A percentile compares a stretch with the other conserved stretches of the same genome.
These are phyloP conservation scores for Cottus gobio DNA, from an alignment of 2,113 vertebrate genomes.

Conservation along the genomic window DNA sequence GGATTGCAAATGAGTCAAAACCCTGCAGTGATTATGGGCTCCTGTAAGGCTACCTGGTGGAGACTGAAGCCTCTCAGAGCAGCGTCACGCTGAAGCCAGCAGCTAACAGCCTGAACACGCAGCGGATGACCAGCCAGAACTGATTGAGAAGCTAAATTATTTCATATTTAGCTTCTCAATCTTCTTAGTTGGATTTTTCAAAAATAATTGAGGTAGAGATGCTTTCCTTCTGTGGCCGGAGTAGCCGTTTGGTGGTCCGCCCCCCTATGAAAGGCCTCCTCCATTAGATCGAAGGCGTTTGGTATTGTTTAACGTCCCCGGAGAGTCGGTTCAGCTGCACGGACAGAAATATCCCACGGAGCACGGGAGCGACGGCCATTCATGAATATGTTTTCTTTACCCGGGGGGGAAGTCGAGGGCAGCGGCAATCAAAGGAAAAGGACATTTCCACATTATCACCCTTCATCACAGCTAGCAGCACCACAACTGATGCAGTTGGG, in stretches of 20 bases:
- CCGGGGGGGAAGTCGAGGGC: not conserved
- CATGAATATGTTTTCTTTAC: not conserved
- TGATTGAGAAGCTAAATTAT: not conserved
- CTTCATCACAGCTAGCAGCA: not conserved
- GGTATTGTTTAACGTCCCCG: slow-evolving; percentile 32
- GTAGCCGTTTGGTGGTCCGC: not conserved
- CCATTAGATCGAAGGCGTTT: slow-evolving; percentile 6
- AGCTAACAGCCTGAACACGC: too few relatives aligned
- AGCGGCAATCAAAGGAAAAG: not conserved
- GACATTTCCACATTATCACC: too few relatives aligned
- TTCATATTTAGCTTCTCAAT: too few relatives aligned
- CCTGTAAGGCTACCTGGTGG: slow-evolving; percentile 44
- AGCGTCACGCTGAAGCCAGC: slow-evolving; percentile 24
- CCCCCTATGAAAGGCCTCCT: not conserved
- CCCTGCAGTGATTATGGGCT: slow-evolving; percentile 54
- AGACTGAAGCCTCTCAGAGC: slow-evolving; percentile 29
- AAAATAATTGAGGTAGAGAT: not conserved
- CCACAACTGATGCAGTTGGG: not conserved
- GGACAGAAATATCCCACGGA: not conserved
- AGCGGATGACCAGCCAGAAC: not conserved
- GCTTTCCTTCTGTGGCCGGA: not conserved
- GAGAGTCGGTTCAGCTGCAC: slow-evolving; percentile 17
- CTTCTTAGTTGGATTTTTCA: too few relatives aligned
- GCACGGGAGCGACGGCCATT: not conserved
- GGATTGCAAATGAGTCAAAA: slow-evolving; percentile 64